Conservation (phyloP, 2,113 vertebrate genomes). For the Siniperca knerii region DNA sequence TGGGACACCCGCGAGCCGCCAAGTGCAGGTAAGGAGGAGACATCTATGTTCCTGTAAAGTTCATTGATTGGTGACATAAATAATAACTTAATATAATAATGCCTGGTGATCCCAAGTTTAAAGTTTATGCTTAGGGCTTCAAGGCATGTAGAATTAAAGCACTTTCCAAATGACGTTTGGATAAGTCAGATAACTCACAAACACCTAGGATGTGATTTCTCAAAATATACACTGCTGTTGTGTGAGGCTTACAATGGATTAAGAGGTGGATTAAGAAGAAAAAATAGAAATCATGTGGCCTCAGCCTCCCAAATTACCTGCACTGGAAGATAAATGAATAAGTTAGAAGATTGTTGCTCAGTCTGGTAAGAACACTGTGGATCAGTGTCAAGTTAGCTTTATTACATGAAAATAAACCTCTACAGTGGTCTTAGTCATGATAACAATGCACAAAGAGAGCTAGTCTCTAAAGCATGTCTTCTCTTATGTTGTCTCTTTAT, state of each 20-base stretch:
- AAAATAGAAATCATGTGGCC: not conserved
- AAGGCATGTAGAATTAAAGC: not conserved
- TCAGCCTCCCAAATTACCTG: not conserved
- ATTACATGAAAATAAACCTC: not conserved
- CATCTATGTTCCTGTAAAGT: too few relatives aligned
- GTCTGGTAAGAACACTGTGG: not conserved
- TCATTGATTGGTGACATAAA: not conserved
- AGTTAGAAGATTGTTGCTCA: not conserved
- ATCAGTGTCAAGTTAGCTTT: not conserved
- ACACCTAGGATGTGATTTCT: not conserved
- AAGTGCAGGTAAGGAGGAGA: constrained; percentile 88
- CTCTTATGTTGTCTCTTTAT: not conserved
- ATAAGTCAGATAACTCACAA: not conserved
- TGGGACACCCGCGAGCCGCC: constrained; percentile 98
- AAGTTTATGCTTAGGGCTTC: not conserved
- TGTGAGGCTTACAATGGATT: not conserved
- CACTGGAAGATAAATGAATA: not conserved
- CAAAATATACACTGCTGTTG: not conserved
- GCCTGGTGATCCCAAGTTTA: not conserved
- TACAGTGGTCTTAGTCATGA: not conserved
- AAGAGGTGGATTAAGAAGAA: not conserved
- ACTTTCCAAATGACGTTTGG: not conserved
- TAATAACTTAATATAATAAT: not conserved
- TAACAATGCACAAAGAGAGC: not conserved
- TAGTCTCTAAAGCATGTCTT: not conserved